Base-by-base conservation (phyloP, 2,888 invertebrate genomes). In the Mimachlamys varia region DNA sequence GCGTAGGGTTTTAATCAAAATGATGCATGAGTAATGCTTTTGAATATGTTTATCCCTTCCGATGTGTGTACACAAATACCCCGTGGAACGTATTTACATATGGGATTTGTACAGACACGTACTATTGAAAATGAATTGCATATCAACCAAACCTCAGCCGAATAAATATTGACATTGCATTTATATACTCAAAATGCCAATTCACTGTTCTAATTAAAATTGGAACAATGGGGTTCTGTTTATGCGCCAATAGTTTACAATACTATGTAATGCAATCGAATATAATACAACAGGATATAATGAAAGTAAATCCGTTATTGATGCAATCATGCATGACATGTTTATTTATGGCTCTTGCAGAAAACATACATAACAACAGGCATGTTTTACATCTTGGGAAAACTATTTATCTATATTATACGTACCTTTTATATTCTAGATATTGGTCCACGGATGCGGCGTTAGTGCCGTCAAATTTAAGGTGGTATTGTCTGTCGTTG, bases 371-470 rank as follows among this genome's bases (percentile, higher is more conserved):
- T 76, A 76, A 19, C 33, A 53, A 19, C 33, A 2, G 7, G 15
- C 27, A 10, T 33, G 1, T 76, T 33, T 22, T 33, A 1, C 27
- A 13, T 0, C 10, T 10, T 5, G 27, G 2, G 27, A 27, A 12
- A n/a, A 0, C 44, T 49, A n/a, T 19, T 27, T 50, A 53, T 53
- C 87, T 76, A 50, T 50, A 33, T 19, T 44, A 44, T 13, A 27
- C 91, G 89, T 92, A 96, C 96, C 96, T 95, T 92, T 90, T 93
- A 89, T 96, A 96, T 93, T 96, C 96, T 50, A 96, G 89, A 92
- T 96, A 96, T 12, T 95, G 95, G 92, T 96, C 96, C 2, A 96
- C 95, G 55, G 95, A 92, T 38, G 94, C 93, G 0, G 94, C 95
- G 33, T 95, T 94, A 17, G 93, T 92, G 10, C 93, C 93, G 88